Conservation (phyloP, 1,140 invertebrate species). For the Zaprionus gabonicus region DNA sequence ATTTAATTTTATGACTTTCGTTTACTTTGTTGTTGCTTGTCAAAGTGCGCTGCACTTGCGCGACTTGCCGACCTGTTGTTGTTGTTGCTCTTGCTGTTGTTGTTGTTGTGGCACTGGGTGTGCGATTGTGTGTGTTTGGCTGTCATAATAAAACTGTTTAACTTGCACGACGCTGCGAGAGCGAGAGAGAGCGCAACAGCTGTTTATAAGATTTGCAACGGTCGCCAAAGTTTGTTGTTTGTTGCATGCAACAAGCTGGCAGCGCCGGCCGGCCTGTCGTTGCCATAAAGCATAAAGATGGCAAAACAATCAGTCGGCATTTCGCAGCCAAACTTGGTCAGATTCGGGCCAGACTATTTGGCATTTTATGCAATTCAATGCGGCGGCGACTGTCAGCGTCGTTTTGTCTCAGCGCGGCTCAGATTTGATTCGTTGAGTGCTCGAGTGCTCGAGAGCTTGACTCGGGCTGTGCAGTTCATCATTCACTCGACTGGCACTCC, state of each 20-base stretch:
- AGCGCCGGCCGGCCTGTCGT: conserved; percentile 50
- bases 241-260: conserved; percentile 66
- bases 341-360: conserved; percentile 69
- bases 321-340: conserved; percentile 71
- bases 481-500: conserved; percentile 48
- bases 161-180: conserved; percentile 36
- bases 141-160: conserved; percentile 76
- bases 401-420: conserved; percentile 59
- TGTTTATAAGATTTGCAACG: conserved; percentile 18
- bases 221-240: conserved; percentile 59
- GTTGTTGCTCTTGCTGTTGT: conserved; percentile 3
- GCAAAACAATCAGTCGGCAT: conserved; percentile 44
- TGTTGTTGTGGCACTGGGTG: conserved; percentile 15
- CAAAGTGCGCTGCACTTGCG: conserved; percentile 65
- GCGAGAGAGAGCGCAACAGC: conserved; percentile 12
- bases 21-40: conserved; percentile 41
- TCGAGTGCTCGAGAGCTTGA: not conserved
- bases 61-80: conserved; percentile 15
- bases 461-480: conserved; percentile 45
- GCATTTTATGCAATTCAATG: conserved; percentile 75
- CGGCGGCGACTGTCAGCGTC: conserved; percentile 27
- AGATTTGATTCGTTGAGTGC: not conserved
- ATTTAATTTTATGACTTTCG: conserved; percentile 73
- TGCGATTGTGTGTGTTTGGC: conserved; percentile 15
- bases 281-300: conserved; percentile 62